Percentiles rank a stretch among this genome's conserved stretches.
These are phyloP conservation scores for Paragorgia papillata DNA, from an alignment of 92 coral and sea anemone species.

Conservation along the genomic window DNA sequence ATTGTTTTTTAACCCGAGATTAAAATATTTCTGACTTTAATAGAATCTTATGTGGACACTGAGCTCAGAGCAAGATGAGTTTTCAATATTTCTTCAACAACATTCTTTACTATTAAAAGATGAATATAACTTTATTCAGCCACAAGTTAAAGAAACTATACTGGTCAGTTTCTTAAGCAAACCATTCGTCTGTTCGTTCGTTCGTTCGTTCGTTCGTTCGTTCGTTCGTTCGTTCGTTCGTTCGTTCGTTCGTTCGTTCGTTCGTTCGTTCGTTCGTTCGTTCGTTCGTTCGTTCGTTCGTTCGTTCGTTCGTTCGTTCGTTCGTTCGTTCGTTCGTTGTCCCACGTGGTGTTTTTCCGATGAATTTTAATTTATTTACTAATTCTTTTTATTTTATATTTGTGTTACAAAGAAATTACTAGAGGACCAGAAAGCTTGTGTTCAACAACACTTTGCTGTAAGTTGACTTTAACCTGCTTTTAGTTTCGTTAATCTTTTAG, in stretches of 20 bases:
- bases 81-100: conserved; percentile 63
- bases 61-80: conserved; percentile 68
- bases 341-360: neutral
- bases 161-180: conserved; percentile 43
- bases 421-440: neutral
- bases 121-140: conserved; percentile 66
- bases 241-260: neutral
- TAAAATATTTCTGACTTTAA: neutral
- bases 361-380: neutral
- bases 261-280: neutral
- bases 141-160: conserved; percentile 56
- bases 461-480: neutral
- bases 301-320: neutral
- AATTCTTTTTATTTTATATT: neutral
- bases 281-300: neutral
- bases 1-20: no score
- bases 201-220: conserved; percentile 1
- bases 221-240: conserved; percentile 1
- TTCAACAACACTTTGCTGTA: neutral
- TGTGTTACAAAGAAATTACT: neutral
- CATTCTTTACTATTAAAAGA: conserved; percentile 59
- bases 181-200: neutral
- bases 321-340: neutral
- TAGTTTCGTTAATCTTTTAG: no score
- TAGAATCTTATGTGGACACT: conserved; percentile 64